Conservation (phyloP, 2,113 vertebrate genomes). For the Eretmodus cyanostictus region DNA sequence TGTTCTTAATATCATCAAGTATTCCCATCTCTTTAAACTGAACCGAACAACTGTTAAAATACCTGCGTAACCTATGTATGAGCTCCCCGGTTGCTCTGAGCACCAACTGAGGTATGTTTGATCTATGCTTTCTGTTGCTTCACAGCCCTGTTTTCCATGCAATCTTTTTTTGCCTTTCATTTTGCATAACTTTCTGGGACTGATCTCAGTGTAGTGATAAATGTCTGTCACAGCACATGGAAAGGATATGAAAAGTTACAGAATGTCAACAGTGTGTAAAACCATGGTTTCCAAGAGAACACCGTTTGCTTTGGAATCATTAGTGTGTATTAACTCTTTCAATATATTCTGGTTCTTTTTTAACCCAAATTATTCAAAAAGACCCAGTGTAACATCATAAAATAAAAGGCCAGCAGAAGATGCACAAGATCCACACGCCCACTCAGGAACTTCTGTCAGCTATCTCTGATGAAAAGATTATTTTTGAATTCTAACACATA, state of each 20-base stretch:
- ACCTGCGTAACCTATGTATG: background rate
- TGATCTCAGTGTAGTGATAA: background rate
- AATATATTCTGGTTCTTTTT: background rate
- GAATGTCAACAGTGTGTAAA: background rate
- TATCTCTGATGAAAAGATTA: background rate
- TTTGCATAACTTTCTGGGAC: constrained; percentile 36
- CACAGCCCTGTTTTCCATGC: background rate
- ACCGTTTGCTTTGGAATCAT: background rate
- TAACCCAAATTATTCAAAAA: background rate
- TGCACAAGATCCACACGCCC: background rate
- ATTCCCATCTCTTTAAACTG: constrained; percentile 26
- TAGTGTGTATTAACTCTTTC: background rate
- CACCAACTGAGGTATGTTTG: background rate
- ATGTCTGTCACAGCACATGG: background rate
- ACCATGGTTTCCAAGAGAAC: background rate
- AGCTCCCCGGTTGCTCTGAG: background rate
- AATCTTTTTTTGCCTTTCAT: background rate
- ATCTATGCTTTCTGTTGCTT: background rate
- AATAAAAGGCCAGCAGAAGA: background rate
- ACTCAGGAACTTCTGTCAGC: background rate
- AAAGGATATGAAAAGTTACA: background rate
- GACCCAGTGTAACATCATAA: background rate
- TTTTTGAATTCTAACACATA: background rate
- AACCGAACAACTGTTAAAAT: background rate
- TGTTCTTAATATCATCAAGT: constrained; percentile 6